Conservation (phyloP, 2,888 invertebrate genomes). For the Mycalesis mineus region DNA sequence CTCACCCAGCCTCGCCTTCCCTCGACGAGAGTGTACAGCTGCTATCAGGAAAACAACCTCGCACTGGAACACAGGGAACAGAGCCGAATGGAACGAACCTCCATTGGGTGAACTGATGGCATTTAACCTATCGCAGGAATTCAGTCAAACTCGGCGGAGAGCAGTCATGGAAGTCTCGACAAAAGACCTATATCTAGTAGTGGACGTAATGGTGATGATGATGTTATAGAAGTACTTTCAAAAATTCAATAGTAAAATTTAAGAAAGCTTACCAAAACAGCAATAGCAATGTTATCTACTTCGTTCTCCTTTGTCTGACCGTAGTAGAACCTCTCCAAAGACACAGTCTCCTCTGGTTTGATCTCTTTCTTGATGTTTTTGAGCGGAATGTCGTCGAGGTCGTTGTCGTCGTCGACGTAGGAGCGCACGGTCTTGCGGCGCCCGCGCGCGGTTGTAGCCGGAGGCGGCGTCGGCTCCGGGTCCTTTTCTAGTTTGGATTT, state of each 20-base stretch:
- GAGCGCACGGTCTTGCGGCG: conserved; percentile 54
- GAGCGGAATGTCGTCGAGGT: conserved; percentile 61
- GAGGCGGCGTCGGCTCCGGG: conserved; percentile 32
- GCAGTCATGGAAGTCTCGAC: too few relatives aligned
- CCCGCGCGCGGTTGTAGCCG: conserved; percentile 34
- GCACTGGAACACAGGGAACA: too few relatives aligned
- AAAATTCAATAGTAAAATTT: background rate
- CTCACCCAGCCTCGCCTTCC: too few relatives aligned
- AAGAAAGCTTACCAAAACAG: conserved; percentile 52
- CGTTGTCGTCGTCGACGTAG: conserved; percentile 56
- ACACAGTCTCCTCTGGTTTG: conserved; percentile 68
- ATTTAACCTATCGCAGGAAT: too few relatives aligned
- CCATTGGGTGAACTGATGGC: too few relatives aligned
- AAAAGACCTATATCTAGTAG: too few relatives aligned
- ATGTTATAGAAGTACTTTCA: too few relatives aligned
- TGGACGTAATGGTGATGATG: too few relatives aligned
- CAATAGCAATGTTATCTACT: conserved; percentile 45
- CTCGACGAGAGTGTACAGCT: too few relatives aligned
- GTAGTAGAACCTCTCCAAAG: conserved; percentile 82
- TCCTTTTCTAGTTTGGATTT: conserved; percentile 38
- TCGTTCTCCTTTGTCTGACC: conserved; percentile 68
- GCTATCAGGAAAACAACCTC: too few relatives aligned
- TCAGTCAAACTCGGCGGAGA: too few relatives aligned
- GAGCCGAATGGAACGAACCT: too few relatives aligned
- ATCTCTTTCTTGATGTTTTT: conserved; percentile 65